phyloP scores from a whole-genome alignment of 2,113 vertebrate genomes.

The Rhinichthys klamathensis region DNA sequence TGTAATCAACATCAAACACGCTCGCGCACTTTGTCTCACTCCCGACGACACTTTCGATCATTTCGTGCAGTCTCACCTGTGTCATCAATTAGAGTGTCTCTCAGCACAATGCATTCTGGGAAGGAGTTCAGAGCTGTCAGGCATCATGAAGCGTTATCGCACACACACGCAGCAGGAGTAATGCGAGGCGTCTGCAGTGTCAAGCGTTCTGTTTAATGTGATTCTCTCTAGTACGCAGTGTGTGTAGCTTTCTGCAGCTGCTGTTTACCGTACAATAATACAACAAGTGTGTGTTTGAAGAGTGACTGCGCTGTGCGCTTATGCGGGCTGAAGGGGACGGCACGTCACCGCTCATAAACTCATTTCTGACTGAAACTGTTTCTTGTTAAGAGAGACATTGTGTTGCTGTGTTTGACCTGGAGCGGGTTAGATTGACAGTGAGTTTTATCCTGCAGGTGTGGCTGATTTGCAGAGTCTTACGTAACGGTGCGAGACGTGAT shows the following conservation, averaged over 20 bases:
- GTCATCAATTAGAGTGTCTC: slow-evolving; percentile 54
- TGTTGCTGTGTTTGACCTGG: slow-evolving; percentile 27
- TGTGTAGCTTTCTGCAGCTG: slow-evolving; percentile 38
- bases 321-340: slow-evolving; percentile 35
- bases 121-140: slow-evolving; percentile 49
- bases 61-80: slow-evolving; percentile 27
- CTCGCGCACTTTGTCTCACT: slow-evolving; percentile 19
- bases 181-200: slow-evolving; percentile 42
- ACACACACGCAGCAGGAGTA: slow-evolving; percentile 26
- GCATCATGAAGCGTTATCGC: slow-evolving; percentile 42
- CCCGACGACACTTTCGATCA: slow-evolving; percentile 32
- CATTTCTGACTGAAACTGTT: neutral
- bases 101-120: slow-evolving; percentile 24
- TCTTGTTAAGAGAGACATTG: neutral
- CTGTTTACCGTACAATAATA: slow-evolving; percentile 53
- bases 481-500: neutral
- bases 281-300: slow-evolving; percentile 57
- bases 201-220: slow-evolving; percentile 50
- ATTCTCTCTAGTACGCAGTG: slow-evolving; percentile 23
- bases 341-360: slow-evolving; percentile 49
- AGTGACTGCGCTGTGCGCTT: slow-evolving; percentile 34
- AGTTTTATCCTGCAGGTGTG: neutral
- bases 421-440: slow-evolving; percentile 5
- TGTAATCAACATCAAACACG: slow-evolving; percentile 39
- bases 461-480: neutral